Base-by-base conservation (phyloP, 2,113 vertebrate species). In the Aramus guarauna region DNA sequence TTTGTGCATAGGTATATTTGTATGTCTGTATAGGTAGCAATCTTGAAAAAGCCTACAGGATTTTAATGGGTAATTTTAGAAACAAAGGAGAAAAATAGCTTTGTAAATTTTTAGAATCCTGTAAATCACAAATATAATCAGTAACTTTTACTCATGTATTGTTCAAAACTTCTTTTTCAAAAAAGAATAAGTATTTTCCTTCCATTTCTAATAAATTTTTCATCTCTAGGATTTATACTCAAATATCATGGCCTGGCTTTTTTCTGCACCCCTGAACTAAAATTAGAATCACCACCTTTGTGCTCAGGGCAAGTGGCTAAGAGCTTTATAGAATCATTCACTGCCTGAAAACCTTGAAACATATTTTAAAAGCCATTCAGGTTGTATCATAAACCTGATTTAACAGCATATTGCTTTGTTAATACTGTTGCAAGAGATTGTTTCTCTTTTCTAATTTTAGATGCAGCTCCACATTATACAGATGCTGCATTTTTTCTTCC, bases 361-460 rank as follows among this genome's bases (percentile, higher is more conserved):
- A 22, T 56, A 75, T 60, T 88, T 68, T n/a, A 22, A 75, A 90
- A 58, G 8, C 0, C 15, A 13, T 79, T 75, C 74, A 62, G 34
- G 22, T 66, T 76, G 18, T 30, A 53, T 63, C 30, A 90, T 68
- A 93, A 93, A 76, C 39, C 23, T 59, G 4, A 21, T 86, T 85
- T 75, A 88, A 91, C 15, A 64, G 26, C 34, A 64, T 68, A 80
- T 47, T 68, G 1, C 17, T 88, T 85, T 76, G 36, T 64, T 94
- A 85, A 64, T 69, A 48, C 21, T 73, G 71, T 56, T 60, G 5
- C 18, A 82, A 90, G 24, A 79, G 58, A 60, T 69, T 90, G 63
- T 50, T 93, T 90, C 85, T 83, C 43, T 60, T 73, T 73, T 39
- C 59, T 94, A 77, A 94, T 88, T 95, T 95, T 94, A 93, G 82